phyloP scores from a whole-genome alignment of 2,113 vertebrate species.

The Pyxicephalus adspersus region DNA sequence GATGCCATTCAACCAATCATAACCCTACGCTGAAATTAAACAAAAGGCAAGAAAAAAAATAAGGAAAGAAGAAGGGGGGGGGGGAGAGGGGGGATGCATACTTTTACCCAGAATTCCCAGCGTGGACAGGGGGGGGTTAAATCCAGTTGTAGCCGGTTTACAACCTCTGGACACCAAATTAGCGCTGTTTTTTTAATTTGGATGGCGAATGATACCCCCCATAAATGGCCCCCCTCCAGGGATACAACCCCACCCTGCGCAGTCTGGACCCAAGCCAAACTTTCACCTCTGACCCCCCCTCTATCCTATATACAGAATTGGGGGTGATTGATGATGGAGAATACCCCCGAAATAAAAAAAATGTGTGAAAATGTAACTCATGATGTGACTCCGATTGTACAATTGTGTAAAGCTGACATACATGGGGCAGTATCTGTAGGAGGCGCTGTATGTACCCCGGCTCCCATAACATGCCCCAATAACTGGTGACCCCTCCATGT shows the following conservation, averaged over 20 bases:
- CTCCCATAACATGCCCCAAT: no score
- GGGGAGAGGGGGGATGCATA: constrained; percentile 71
- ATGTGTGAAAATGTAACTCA: no score
- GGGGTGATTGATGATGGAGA: no score
- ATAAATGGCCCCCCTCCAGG: constrained; percentile 25
- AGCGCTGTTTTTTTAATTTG: constrained; percentile 64
- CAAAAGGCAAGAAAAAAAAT: constrained; percentile 71
- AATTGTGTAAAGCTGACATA: no score
- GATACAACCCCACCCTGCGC: constrained; percentile 12
- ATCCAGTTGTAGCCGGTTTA: constrained; percentile 84
- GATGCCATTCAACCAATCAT: constrained; percentile 79
- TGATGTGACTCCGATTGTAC: no score
- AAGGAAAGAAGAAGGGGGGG: background rate
- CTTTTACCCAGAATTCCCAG: constrained; percentile 79
- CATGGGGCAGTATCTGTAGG: no score
- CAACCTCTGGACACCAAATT: constrained; percentile 78
- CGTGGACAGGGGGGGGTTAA: constrained; percentile 64
- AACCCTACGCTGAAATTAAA: constrained; percentile 78
- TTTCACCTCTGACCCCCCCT: constrained; percentile 60
- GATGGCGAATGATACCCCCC: no score
- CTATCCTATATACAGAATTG: background rate
- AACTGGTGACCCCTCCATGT: no score
- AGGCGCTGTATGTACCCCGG: no score
- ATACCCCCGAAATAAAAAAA: no score
- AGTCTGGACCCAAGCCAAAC: constrained; percentile 70